Base-by-base conservation (phyloP, 2,888 invertebrate species). In the Erynnis tages region DNA sequence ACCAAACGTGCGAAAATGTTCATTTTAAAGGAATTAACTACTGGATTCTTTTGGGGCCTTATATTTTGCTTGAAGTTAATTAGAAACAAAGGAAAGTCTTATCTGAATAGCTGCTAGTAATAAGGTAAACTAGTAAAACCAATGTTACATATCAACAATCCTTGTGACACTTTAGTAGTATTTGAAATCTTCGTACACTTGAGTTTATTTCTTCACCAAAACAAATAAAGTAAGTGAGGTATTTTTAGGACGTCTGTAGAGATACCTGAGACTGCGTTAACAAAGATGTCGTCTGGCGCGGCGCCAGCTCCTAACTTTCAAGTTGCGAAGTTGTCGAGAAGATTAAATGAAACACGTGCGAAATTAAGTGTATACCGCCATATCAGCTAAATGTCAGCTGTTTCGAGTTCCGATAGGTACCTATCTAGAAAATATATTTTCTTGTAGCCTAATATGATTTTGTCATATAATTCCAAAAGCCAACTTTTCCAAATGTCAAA, bases 121-220 rank as follows among this genome's bases (percentile, higher is more conserved):
- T n/a, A n/a, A n/a, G n/a, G n/a, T n/a, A n/a, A n/a, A n/a, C n/a
- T n/a, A n/a, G n/a, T n/a, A n/a, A n/a, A n/a, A n/a, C n/a, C n/a
- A n/a, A n/a, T n/a, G n/a, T n/a, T n/a, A n/a, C n/a, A n/a, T n/a
- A 71, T 1, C 79, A 6, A 13, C 11, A 32, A 11, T 13, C 4
- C 13, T 2, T 32, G 13, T 2, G 1, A 8, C 16, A 34, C n/a
- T n/a, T n/a, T n/a, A n/a, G n/a, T n/a, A 13, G 14, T 34, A 27
- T 16, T n/a, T 34, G 14, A 0, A 8, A 34, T 11, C 4, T 34
- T 34, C n/a, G 13, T n/a, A n/a, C 0, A 2, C n/a, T 4, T 27
- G 7, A 3, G n/a, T 16, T 16, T 16, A 16, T 19, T 19, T 11
- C 19, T 43, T 11, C 11, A 11, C 4, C 17, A 10, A n/a, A 21